Conservation (phyloP, 2,888 invertebrate genomes). For the Mesoligia furuncula region DNA sequence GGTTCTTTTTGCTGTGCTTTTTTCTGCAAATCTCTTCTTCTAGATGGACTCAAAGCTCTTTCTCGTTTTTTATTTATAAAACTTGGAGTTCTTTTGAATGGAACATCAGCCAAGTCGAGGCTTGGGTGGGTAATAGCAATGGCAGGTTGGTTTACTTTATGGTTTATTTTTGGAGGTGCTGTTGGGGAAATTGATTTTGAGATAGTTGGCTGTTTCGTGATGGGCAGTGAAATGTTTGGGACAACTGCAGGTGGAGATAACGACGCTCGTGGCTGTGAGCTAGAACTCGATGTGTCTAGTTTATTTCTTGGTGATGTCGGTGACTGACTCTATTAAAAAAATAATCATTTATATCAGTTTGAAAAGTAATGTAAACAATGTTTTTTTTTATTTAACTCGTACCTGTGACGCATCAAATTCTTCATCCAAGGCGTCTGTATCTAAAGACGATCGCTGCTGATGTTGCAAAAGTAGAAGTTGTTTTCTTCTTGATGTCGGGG, state of each 20-base stretch:
- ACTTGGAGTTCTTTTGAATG: conserved; percentile 88
- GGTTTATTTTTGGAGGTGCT: conserved; percentile 78
- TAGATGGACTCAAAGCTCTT: conserved; percentile 88
- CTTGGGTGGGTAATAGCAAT: conserved; percentile 91
- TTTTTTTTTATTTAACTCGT: conserved; percentile 1
- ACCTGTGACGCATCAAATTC: conserved; percentile 92
- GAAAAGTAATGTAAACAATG: not conserved
- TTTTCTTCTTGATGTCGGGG: conserved; percentile 95
- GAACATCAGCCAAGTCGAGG: conserved; percentile 86
- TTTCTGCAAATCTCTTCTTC: conserved; percentile 87
- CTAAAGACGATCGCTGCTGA: conserved; percentile 96
- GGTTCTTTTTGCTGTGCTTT: conserved; percentile 85
- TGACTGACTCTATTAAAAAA: conserved; percentile 84
- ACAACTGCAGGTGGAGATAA: conserved; percentile 88
- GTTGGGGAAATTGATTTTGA: conserved; percentile 81
- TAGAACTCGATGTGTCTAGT: conserved; percentile 84
- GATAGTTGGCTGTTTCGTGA: conserved; percentile 87
- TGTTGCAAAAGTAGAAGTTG: conserved; percentile 94
- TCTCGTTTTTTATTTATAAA: conserved; percentile 89
- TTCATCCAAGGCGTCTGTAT: conserved; percentile 95
- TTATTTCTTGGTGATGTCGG: conserved; percentile 89
- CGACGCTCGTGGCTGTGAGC: conserved; percentile 81
- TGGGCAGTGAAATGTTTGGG: conserved; percentile 83
- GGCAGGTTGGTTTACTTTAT: conserved; percentile 81
- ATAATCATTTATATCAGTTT: not conserved